Evolutionary conservation across 2,888 invertebrate species (phyloP).

Genomic region (Crioceris asparagi): DNA sequence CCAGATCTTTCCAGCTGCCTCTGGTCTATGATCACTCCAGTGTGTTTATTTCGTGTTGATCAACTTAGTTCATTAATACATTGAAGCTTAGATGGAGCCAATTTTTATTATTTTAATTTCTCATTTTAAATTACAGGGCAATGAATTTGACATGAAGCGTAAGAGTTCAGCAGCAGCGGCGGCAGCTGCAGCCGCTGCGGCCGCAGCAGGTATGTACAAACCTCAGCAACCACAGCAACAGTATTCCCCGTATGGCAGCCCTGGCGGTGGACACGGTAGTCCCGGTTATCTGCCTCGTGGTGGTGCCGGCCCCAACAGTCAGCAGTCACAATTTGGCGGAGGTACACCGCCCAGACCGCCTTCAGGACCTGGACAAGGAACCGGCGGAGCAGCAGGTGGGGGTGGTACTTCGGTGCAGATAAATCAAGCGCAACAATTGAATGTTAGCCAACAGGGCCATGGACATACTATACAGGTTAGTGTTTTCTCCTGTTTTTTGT

Average conservation of each 20-base stretch:
- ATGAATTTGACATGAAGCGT: constrained; percentile 40
- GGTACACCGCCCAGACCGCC: constrained; percentile 44
- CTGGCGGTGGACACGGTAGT: constrained; percentile 49
- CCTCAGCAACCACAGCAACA: no score
- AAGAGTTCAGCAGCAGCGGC: no score
- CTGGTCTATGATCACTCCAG: no score
- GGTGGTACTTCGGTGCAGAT: constrained; percentile 59
- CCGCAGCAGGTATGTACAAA: constrained; percentile 35
- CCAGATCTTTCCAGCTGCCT: no score
- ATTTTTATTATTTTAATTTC: no score
- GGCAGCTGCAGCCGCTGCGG: no score
- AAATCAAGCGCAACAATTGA: constrained; percentile 80
- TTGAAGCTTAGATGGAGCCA: no score
- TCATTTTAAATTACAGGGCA: constrained; percentile 22
- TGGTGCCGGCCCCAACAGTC: constrained; percentile 22
- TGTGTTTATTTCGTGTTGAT: no score
- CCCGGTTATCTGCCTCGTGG: constrained; percentile 38
- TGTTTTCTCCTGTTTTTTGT: no score
- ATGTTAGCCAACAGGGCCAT: constrained; percentile 66
- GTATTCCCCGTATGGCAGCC: constrained; percentile 58
- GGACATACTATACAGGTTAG: constrained; percentile 70
- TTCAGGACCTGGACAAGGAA: constrained; percentile 36
- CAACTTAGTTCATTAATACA: no score
- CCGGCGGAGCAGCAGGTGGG: constrained; percentile 8
- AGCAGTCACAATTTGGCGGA: constrained; percentile 23